phyloP scores from a whole-genome alignment of 2,888 invertebrate species.

The Laothoe populi region DNA sequence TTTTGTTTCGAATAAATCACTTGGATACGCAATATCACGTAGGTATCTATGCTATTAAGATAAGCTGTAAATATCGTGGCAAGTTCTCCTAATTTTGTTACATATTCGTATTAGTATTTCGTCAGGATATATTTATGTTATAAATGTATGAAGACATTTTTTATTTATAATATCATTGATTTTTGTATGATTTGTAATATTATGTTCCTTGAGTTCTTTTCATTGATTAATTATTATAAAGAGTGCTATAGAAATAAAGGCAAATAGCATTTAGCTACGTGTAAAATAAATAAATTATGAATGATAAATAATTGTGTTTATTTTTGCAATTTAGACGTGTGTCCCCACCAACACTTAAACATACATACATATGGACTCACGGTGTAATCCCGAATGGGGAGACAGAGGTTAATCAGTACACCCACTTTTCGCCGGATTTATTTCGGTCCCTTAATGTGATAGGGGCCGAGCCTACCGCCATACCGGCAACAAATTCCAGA shows the following conservation, averaged over 20 bases:
- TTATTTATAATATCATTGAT: background rate
- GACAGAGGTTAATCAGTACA: too few species aligned
- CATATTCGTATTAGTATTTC: background rate
- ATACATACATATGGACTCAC: too few species aligned
- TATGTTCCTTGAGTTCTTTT: conserved; percentile 7
- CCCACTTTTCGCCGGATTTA: too few species aligned
- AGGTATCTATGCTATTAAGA: background rate
- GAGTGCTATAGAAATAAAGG: conserved; percentile 11
- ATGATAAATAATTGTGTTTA: background rate
- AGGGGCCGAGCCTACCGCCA: too few species aligned
- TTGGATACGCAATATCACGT: background rate
- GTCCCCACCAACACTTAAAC: background rate
- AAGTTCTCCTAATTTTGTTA: background rate
- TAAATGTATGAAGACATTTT: background rate
- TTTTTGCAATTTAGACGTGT: background rate
- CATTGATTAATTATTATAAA: background rate
- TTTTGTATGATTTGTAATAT: conserved; percentile 21
- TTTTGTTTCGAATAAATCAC: background rate
- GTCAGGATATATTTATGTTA: background rate
- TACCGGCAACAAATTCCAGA: too few species aligned
- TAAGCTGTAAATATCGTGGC: conserved; percentile 4
- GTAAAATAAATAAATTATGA: conserved; percentile 16
- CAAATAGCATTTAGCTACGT: conserved; percentile 21
- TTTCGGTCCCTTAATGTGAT: too few species aligned
- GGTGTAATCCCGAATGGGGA: too few species aligned